Conservation (phyloP, 2,888 invertebrate genomes). For the Acronicta alni region DNA sequence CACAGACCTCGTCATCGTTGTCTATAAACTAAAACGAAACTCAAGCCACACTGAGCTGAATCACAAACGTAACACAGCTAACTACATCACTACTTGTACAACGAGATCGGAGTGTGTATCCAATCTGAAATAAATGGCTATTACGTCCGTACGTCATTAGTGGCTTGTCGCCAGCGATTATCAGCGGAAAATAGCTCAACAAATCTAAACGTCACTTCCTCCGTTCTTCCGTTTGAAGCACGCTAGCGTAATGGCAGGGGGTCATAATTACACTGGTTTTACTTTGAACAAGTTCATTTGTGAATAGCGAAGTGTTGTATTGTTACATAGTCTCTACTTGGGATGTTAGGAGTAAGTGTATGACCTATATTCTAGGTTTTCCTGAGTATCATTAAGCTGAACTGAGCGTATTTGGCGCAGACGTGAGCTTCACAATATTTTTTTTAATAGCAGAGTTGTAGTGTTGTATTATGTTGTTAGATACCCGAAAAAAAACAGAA, state of each 20-base stretch:
- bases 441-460: too few relatives aligned
- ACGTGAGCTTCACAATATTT: too few relatives aligned
- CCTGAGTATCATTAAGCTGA: too few relatives aligned
- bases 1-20: too few relatives aligned
- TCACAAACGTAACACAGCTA: not conserved
- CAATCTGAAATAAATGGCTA: conserved; percentile 39
- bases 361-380: too few relatives aligned
- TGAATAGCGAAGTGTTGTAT: conserved; percentile 9
- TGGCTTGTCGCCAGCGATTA: conserved; percentile 63
- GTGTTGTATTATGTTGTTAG: too few relatives aligned
- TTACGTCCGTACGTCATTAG: conserved; percentile 53
- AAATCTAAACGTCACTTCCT: conserved; percentile 77
- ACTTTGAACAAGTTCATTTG: conserved; percentile 33
- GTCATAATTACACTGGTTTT: conserved; percentile 44
- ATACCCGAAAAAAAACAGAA: too few relatives aligned
- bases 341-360: not conserved
- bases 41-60: not conserved
- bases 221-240: conserved; percentile 66
- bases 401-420: too few relatives aligned
- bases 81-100: conserved; percentile 16
- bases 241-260: conserved; percentile 55
- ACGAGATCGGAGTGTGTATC: conserved; percentile 15
- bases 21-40: too few relatives aligned
- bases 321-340: not conserved
- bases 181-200: conserved; percentile 68